Percentiles rank a stretch among this genome's conserved stretches.
Evolutionary conservation across 2,888 invertebrate genomes (phyloP).

Genomic region (Pseudococcus jackbeardsleyi): DNA sequence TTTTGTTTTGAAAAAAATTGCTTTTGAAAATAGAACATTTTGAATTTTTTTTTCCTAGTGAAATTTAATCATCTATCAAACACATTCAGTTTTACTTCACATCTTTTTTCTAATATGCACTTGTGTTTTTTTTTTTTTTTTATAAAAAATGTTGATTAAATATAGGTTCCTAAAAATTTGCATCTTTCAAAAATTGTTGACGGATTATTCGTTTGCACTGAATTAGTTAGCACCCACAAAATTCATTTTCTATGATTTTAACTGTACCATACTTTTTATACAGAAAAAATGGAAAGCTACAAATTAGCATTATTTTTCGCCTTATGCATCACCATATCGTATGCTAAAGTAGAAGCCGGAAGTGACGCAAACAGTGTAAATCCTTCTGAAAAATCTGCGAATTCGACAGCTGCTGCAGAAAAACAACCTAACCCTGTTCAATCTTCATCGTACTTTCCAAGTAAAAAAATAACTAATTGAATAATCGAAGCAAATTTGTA

Average conservation of each 20-base stretch:
- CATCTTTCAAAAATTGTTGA: background rate
- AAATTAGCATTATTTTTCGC: background rate
- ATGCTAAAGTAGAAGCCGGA: constrained; percentile 22
- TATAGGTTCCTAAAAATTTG: too few species aligned
- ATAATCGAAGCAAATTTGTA: background rate
- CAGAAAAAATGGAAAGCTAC: background rate
- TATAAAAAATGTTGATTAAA: too few species aligned
- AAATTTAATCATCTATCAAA: background rate
- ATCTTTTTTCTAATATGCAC: too few species aligned
- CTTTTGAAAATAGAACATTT: too few species aligned
- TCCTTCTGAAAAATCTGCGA: background rate
- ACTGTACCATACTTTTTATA: background rate
- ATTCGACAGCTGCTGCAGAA: constrained; percentile 4
- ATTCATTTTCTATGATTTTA: background rate
- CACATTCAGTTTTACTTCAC: too few species aligned
- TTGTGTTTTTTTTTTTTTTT: too few species aligned
- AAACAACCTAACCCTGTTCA: background rate
- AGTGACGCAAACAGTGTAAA: background rate
- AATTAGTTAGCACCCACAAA: too few species aligned
- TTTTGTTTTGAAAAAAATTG: too few species aligned
- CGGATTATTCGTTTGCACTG: background rate
- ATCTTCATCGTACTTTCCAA: background rate
- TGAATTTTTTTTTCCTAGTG: too few species aligned
- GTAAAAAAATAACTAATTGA: background rate
- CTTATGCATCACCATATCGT: background rate